Evolutionary conservation across 1,140 invertebrate species (phyloP).

Genomic region (Chymomyza costata): DNA sequence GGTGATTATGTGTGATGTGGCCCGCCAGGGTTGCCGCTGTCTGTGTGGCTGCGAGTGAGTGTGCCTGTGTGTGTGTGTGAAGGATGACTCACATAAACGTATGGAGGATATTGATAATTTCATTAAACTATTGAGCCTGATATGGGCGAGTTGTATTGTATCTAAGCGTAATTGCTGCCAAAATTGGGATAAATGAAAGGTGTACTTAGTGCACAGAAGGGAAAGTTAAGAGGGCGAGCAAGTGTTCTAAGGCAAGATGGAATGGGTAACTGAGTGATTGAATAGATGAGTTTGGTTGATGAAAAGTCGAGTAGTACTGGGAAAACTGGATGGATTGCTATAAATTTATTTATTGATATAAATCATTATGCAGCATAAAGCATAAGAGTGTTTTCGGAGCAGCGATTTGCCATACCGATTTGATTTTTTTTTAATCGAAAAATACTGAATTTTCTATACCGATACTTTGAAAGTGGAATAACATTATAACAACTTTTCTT

Average conservation of each 20-base stretch:
- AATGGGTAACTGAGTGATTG: no score
- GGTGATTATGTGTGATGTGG: slow-evolving; percentile 51
- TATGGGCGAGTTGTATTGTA: slow-evolving; percentile 36
- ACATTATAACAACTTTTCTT: no score
- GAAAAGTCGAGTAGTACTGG: no score
- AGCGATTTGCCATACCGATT: no score
- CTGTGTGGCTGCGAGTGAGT: background rate
- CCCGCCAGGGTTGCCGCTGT: background rate
- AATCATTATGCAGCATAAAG: no score
- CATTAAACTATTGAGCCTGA: slow-evolving; percentile 68
- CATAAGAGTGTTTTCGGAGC: no score
- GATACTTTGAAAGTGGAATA: no score
- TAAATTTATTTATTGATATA: no score
- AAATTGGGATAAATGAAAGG: slow-evolving; percentile 54
- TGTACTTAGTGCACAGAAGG: slow-evolving; percentile 20
- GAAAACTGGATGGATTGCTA: no score
- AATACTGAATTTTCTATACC: no score
- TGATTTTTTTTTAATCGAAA: no score
- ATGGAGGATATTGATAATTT: slow-evolving; percentile 66
- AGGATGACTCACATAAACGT: slow-evolving; percentile 54
- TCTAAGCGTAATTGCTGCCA: slow-evolving; percentile 55
- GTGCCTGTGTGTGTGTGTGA: slow-evolving; percentile 21
- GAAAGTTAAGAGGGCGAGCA: slow-evolving; percentile 15
- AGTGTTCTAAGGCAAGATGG: slow-evolving; percentile 22
- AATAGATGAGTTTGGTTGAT: no score